These are phyloP conservation scores for Holacanthella duospinosa DNA, from an alignment of 2,888 invertebrate species.

Conservation along the genomic window DNA sequence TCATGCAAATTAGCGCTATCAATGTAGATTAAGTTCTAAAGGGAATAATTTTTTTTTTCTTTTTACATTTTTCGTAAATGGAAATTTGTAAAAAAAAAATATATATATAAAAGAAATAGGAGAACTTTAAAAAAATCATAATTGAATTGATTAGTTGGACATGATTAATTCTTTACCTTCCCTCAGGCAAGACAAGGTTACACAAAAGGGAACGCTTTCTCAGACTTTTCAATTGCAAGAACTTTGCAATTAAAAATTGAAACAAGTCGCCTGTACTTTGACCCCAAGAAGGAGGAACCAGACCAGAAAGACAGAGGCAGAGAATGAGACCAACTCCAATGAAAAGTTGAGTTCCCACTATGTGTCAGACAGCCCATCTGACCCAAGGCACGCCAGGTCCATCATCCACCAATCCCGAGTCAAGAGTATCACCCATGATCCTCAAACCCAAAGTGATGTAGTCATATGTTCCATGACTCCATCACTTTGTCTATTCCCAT, in stretches of 20 bases:
- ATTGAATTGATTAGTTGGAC: background rate
- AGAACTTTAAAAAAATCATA: background rate
- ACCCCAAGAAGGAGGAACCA: background rate
- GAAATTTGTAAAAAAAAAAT: background rate
- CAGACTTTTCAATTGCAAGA: too few species aligned
- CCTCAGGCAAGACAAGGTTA: constrained; percentile 1
- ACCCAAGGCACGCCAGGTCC: background rate
- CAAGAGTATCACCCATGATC: background rate
- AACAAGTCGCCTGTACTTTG: too few species aligned
- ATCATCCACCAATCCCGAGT: background rate
- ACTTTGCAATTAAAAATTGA: too few species aligned
- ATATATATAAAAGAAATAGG: background rate
- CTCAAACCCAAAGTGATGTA: background rate
- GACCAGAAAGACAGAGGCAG: background rate
- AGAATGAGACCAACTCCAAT: too few species aligned
- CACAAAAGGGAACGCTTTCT: background rate
- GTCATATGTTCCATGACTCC: too few species aligned
- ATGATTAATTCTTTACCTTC: background rate
- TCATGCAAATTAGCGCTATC: constrained; percentile 4
- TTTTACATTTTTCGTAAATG: too few species aligned
- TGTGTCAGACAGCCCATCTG: background rate
- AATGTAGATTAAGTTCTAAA: background rate
- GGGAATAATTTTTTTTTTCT: too few species aligned
- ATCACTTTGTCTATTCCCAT: background rate
- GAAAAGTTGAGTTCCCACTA: too few species aligned